phyloP scores from a whole-genome alignment of 2,888 invertebrate species.

The Melieria crassipennis region DNA sequence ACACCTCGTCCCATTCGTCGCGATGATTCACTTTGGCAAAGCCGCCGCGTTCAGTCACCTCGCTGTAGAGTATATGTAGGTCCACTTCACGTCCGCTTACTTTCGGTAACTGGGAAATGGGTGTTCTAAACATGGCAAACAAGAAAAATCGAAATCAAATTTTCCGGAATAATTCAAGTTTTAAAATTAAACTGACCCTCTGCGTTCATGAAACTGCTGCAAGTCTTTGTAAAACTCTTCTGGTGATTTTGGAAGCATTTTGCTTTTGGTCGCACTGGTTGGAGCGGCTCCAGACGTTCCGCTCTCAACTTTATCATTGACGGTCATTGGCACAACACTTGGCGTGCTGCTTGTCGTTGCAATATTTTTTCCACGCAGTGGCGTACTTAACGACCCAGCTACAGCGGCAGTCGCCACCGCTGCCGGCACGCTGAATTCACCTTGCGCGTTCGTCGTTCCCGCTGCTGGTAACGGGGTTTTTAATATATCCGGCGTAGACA shows the following conservation, averaged over 20 bases:
- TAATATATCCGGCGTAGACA: constrained; percentile 15
- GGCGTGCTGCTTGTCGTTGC: not conserved
- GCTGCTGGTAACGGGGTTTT: not conserved
- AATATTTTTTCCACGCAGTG: constrained; percentile 4
- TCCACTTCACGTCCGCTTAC: constrained; percentile 93
- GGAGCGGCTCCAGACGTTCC: not conserved
- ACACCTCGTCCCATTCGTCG: constrained; percentile 87
- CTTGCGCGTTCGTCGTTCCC: not conserved
- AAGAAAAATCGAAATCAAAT: constrained; percentile 14
- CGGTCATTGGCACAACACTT: not conserved
- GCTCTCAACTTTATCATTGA: not conserved
- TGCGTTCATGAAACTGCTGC: constrained; percentile 88
- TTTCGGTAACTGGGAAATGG: constrained; percentile 73
- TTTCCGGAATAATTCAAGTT: not conserved
- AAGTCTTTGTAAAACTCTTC: constrained; percentile 71
- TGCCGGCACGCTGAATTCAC: not conserved
- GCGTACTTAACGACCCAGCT: not conserved
- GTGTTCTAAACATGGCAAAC: constrained; percentile 67
- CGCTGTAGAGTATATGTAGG: constrained; percentile 88
- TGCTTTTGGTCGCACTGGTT: constrained; percentile 37
- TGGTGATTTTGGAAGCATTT: constrained; percentile 48
- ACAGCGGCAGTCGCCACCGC: not conserved
- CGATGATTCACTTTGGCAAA: constrained; percentile 94
- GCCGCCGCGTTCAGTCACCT: constrained; percentile 93
- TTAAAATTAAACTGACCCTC: constrained; percentile 76